Percentiles rank a stretch among this genome's conserved stretches.
Conservation (phyloP, 2,888 invertebrate species). For the Leucophenga maculata region DNA sequence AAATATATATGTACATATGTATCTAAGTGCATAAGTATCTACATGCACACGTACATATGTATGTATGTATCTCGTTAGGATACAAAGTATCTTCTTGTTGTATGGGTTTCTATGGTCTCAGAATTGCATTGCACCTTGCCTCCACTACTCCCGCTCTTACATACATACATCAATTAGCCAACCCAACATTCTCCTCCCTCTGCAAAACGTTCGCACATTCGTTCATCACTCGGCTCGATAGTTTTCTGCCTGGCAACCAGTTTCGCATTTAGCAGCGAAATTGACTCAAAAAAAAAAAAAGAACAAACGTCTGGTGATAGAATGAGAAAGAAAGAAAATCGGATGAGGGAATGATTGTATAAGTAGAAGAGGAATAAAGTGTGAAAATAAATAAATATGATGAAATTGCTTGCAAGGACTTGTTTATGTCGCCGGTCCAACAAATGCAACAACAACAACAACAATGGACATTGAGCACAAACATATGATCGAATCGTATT, state of each 20-base stretch:
- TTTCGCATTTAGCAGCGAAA: slow-evolving; percentile 42
- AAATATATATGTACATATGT: no score
- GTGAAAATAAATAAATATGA: slow-evolving; percentile 39
- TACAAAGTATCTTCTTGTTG: no score
- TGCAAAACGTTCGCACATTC: slow-evolving; percentile 33
- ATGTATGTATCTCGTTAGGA: no score
- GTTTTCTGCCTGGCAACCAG: slow-evolving; percentile 61
- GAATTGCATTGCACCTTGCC: no score
- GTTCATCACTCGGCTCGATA: slow-evolving; percentile 36
- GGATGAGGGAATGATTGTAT: slow-evolving; percentile 40
- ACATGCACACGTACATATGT: no score
- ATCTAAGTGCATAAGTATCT: no score
- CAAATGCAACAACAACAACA: slow-evolving; percentile 31
- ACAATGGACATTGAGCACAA: slow-evolving; percentile 28
- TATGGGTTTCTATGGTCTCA: no score
- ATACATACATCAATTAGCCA: no score
- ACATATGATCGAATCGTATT: no score
- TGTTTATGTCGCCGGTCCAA: slow-evolving; percentile 15
- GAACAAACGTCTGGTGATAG: slow-evolving; percentile 34
- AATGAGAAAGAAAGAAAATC: slow-evolving; percentile 59
- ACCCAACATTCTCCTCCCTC: no score
- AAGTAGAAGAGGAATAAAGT: background rate
- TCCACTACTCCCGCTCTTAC: no score
- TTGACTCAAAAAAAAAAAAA: background rate
- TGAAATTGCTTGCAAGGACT: slow-evolving; percentile 59